Base-by-base conservation (phyloP, 2,888 invertebrate species). In the Hydrotaea diabolus region DNA sequence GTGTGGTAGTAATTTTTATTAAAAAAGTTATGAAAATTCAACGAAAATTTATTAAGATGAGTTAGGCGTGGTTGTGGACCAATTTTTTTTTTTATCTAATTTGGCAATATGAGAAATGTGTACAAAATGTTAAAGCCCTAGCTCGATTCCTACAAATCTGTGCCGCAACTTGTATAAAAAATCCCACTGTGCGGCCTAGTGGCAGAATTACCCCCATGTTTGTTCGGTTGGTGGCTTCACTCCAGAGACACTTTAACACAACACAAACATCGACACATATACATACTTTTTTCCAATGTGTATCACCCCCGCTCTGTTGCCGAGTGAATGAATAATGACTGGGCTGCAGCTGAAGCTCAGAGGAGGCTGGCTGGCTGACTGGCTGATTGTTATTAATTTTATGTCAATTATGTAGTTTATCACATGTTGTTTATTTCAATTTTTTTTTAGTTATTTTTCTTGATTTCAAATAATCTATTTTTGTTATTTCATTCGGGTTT, bases 241-340 rank as follows among this genome's bases (percentile, higher is more conserved):
- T 43, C 39, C 2, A 66, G 43, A 21, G 15, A 21, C 23, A 21
- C 21, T 62, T 31, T n/a, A 17, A 21, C 55, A 49, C 21, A 26
- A 72, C 2, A 31, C n/a, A n/a, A 23, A 46, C 46, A 39, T 2
- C 43, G 43, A 46, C 74, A 74, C 55, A 39, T 36, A 72, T 21
- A 26, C 19, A 15, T 0, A 46, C 69, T 69, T n/a, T n/a, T n/a
- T n/a, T n/a, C n/a, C 23, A 69, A 46, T 46, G 46, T 69, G 21
- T 43, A 23, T 78, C 72, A 78, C 80, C 80, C 83, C 80, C 80
- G 59, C 77, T 83, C 15, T 49, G 77, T 83, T 83, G 80, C 74
- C 79, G 73, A 80, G 80, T 66, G 66, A 62, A 62, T 62, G 69
- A 69, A 69, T 69, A 69, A 69, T 69, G 69, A 39, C 62, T 9